Conservation (phyloP, 2,113 vertebrate genomes). For the Ammodytes dubius region DNA sequence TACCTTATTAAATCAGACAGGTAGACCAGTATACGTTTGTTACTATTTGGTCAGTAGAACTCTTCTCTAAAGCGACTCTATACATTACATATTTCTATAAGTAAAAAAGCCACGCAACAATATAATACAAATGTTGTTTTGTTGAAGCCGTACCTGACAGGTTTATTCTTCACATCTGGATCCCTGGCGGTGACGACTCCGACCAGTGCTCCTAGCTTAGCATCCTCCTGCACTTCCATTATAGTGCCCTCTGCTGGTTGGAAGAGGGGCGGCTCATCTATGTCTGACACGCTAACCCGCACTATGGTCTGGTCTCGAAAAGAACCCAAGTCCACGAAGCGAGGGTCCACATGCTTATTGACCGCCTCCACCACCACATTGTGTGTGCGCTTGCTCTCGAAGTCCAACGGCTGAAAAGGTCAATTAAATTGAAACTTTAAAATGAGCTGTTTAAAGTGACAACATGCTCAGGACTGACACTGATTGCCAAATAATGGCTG, state of each 20-base stretch:
- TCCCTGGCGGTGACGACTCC: conserved; percentile 93
- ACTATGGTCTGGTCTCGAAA: conserved; percentile 97
- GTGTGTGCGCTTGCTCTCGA: conserved; percentile 92
- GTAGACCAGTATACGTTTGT: not conserved
- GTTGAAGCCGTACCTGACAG: conserved; percentile 88
- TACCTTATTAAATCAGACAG: not conserved
- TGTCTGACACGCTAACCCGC: conserved; percentile 91
- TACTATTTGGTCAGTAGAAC: not conserved
- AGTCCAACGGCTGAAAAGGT: conserved; percentile 90
- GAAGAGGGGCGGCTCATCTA: conserved; percentile 95
- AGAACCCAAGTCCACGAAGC: conserved; percentile 93
- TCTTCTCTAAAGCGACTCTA: not conserved
- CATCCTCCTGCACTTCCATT: conserved; percentile 96
- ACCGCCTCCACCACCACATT: conserved; percentile 96
- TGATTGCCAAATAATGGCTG: not conserved
- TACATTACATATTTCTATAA: not conserved
- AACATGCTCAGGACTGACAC: not conserved
- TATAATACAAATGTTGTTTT: not conserved
- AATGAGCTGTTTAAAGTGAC: not conserved
- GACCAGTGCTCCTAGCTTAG: conserved; percentile 90
- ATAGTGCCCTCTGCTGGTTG: conserved; percentile 84
- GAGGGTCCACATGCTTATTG: conserved; percentile 95
- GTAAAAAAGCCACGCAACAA: not conserved
- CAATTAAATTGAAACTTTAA: not conserved
- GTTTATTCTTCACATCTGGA: conserved; percentile 92